Percentiles rank a stretch among this genome's conserved stretches.
Evolutionary conservation across 2,113 vertebrate species (phyloP).

Genomic region (Opisthocomus hoazin): DNA sequence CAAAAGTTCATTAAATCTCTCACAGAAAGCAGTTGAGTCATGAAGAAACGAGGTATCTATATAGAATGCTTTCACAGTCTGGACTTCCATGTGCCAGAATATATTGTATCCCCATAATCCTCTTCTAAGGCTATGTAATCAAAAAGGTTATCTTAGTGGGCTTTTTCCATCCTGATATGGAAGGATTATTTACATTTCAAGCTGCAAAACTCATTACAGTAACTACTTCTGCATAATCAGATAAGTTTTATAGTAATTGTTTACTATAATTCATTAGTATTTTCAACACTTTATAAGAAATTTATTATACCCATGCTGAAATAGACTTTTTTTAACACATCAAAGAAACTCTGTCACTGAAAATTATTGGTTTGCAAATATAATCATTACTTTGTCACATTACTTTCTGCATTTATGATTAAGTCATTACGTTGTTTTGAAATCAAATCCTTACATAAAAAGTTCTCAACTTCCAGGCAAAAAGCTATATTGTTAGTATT

Average conservation of each 20-base stretch:
- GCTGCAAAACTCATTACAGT: not conserved
- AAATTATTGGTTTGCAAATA: slow-evolving; percentile 5
- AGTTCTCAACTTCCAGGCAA: not conserved
- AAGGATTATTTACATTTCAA: not conserved
- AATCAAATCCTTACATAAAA: not conserved
- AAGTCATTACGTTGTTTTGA: not conserved
- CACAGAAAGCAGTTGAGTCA: not conserved
- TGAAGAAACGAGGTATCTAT: not conserved
- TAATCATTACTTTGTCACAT: not conserved
- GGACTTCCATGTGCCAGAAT: not conserved
- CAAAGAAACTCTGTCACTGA: not conserved
- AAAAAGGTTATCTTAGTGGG: not conserved
- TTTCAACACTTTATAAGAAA: not conserved
- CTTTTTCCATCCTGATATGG: not conserved
- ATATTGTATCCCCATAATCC: not conserved
- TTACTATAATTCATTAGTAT: not conserved
- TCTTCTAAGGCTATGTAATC: not conserved
- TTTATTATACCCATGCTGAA: not conserved
- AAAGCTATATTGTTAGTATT: not conserved
- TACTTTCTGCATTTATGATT: not conserved
- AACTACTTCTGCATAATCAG: not conserved
- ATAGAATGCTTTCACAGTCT: not conserved
- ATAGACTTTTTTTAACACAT: not conserved
- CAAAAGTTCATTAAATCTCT: not conserved
- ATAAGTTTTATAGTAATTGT: not conserved